Evolutionary conservation across 2,888 invertebrate species (phyloP), one percentile per base, ranked within the genome.

Genomic region (Callyntrura guangdongensis): DNA sequence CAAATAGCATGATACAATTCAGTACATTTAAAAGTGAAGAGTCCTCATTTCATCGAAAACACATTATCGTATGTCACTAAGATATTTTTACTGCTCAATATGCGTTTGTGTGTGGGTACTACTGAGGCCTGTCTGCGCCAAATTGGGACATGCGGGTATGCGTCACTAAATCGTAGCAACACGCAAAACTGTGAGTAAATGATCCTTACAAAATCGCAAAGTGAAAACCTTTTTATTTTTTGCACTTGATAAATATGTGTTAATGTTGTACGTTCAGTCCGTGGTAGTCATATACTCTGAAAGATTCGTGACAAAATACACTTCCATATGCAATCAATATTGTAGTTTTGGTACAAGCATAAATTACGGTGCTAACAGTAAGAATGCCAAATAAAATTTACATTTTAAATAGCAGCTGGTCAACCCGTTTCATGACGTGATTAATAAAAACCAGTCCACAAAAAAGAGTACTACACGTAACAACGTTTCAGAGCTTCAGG

Each of bases 341-440:
- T 53, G 9, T 53, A 2, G n/a, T 14, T n/a, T 53, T 53, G 12
- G 5, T n/a, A 53, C 53, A 36, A 36, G 53, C 53, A 53, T 53
- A 53, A 53, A 53, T 53, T n/a, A 53, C 53, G n/a, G n/a, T 53
- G 12, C 11, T n/a, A 53, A 53, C n/a, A 53, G 11, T 53, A 11
- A 53, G 12, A 53, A 53, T 53, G 53, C n/a, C 59, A 59, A 59
- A 59, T 17, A 6, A 59, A 67, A 11, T 67, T 67, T 67, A 1
- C 53, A 53, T 53, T 53, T 53, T 53, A 53, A 53, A 53, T 27
- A 67, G 25, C 64, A 2, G 12, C 25, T 67, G 25, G 27, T 67
- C 27, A 67, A 67, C 64, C 64, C 64, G 64, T 67, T 67, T 22
- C 64, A 14, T 67, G 64, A 67, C 64, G 2, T 67, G 64, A 67